Percentiles rank a stretch among this genome's conserved stretches.
Conservation (phyloP, 23 tunicate species). For the Clavelina lepadiformis region DNA sequence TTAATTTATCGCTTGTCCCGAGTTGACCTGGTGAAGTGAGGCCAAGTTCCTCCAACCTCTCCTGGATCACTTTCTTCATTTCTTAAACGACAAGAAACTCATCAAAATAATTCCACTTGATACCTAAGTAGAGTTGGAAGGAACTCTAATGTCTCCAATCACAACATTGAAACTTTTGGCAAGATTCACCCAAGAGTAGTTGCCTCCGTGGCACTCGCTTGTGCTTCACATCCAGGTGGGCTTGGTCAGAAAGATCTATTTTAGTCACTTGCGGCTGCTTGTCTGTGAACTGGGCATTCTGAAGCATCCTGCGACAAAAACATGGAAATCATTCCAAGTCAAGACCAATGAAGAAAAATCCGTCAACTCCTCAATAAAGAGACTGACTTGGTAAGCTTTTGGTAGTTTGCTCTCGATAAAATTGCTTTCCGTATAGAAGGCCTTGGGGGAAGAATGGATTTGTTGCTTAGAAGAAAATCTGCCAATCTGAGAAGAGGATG, state of each 20-base stretch:
- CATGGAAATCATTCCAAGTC: too few relatives aligned
- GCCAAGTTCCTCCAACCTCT: slow-evolving; percentile 54
- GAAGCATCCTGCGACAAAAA: too few relatives aligned
- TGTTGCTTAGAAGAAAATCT: slow-evolving; percentile 39
- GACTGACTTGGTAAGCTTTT: slow-evolving; percentile 60
- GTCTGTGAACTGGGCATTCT: too few relatives aligned
- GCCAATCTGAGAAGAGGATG: slow-evolving; percentile 63
- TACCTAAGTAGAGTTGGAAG: too few relatives aligned
- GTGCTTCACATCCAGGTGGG: slow-evolving; percentile 15
- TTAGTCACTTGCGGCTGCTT: neutral
- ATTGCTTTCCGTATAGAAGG: slow-evolving; percentile 28
- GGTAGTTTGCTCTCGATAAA: slow-evolving; percentile 67
- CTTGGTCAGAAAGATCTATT: slow-evolving; percentile 42
- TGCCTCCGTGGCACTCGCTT: slow-evolving; percentile 57
- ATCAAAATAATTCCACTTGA: too few relatives aligned
- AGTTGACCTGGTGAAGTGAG: slow-evolving; percentile 61
- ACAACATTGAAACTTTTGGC: too few relatives aligned
- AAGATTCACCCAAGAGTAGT: slow-evolving; percentile 54
- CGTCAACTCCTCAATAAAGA: too few relatives aligned
- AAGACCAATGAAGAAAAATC: too few relatives aligned
- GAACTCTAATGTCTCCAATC: too few relatives aligned
- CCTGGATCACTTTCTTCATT: slow-evolving; percentile 59
- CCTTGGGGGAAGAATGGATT: slow-evolving; percentile 1
- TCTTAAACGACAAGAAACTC: too few relatives aligned
- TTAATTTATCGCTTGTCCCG: slow-evolving; percentile 29